phyloP scores from a whole-genome alignment of 2,113 vertebrate species.

The Protobothrops flavoviridis region DNA sequence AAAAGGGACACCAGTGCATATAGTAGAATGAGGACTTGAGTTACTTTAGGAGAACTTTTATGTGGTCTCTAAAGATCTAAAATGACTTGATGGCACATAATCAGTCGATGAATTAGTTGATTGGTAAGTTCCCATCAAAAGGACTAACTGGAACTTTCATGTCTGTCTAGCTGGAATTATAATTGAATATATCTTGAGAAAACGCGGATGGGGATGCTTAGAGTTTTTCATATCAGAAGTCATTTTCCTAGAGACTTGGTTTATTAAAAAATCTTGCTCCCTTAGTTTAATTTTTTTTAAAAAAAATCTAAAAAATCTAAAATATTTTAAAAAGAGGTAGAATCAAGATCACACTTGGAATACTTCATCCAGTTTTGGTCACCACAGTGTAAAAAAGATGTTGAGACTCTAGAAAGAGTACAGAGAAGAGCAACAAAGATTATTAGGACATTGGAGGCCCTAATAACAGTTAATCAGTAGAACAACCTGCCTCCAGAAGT shows the following conservation, averaged over 20 bases:
- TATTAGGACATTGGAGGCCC: neutral
- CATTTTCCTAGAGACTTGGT: neutral
- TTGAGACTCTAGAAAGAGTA: too few relatives aligned
- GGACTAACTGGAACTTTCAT: neutral
- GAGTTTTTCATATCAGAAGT: neutral
- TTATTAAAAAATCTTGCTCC: neutral
- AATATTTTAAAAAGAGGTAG: neutral
- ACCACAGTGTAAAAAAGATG: neutral
- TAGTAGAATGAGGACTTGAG: neutral
- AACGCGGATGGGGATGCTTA: neutral
- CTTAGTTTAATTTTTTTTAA: neutral
- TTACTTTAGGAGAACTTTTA: neutral
- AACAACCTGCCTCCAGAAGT: too few relatives aligned
- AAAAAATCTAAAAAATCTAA: neutral
- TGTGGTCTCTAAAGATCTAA: neutral
- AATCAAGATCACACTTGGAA: neutral
- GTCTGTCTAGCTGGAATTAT: neutral
- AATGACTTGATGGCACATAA: neutral
- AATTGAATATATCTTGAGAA: neutral
- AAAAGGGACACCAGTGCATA: slow-evolving; percentile 27
- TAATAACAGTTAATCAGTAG: too few relatives aligned
- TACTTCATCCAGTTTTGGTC: neutral
- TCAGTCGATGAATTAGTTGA: neutral
- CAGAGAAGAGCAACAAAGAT: neutral
- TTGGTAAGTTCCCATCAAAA: neutral